Evolutionary conservation across 2,888 invertebrate species (phyloP).

Genomic region (Rhogogaster chlorosoma): DNA sequence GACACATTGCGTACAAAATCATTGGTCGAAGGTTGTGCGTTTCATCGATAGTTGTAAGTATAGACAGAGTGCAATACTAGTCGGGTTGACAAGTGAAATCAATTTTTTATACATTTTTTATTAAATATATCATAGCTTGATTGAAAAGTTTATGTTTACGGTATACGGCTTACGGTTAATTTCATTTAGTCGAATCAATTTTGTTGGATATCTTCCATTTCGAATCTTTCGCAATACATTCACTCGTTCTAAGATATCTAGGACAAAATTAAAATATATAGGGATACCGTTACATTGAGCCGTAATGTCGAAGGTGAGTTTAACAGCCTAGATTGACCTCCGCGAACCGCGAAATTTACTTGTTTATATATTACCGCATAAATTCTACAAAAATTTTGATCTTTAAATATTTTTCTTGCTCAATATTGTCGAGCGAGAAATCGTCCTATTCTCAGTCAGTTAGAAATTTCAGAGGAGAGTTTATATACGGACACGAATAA

Average conservation of each 20-base stretch:
- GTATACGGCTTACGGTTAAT: not conserved
- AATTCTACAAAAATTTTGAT: not conserved
- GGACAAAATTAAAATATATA: slow-evolving; percentile 38
- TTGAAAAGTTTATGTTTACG: not conserved
- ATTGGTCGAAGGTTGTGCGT: slow-evolving; percentile 8
- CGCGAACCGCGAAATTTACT: not conserved
- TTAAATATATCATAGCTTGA: not conserved
- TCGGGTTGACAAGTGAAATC: not conserved
- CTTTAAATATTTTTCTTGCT: not conserved
- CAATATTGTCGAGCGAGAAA: not conserved
- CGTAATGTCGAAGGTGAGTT: slow-evolving; percentile 28
- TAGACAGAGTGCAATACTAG: not conserved
- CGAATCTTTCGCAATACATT: not conserved
- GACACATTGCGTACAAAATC: slow-evolving; percentile 1
- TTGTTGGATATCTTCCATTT: not conserved
- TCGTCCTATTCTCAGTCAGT: not conserved
- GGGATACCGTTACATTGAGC: slow-evolving; percentile 21
- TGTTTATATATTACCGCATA: not conserved
- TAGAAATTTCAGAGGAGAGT: not conserved
- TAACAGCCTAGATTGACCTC: not conserved
- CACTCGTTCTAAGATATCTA: not conserved
- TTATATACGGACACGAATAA: not conserved
- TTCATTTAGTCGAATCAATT: not conserved
- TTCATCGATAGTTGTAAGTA: not conserved
- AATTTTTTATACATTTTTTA: not conserved